A percentile compares a stretch with the other conserved stretches of the same genome.
phyloP scores from a whole-genome alignment of 1,140 invertebrate species.

The Diorhabda elongata region DNA sequence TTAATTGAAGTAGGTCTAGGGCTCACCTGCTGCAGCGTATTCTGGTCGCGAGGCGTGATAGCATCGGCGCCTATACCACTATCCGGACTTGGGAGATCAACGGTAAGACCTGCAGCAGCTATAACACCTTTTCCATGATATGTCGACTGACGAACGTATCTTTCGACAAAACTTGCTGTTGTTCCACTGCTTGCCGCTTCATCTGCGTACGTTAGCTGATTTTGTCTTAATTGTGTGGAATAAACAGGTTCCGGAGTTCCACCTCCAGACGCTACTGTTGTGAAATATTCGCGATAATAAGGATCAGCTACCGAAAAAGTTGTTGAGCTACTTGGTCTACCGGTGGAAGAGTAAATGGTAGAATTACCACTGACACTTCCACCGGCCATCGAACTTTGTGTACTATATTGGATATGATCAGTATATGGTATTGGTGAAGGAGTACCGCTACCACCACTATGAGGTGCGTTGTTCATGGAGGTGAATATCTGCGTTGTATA shows the following conservation, averaged over 20 bases:
- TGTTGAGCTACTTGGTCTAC: slow-evolving; percentile 38
- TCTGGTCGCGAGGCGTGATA: slow-evolving; percentile 83
- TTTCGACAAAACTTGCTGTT: slow-evolving; percentile 50
- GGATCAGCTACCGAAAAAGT: slow-evolving; percentile 48
- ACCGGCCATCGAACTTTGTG: slow-evolving; percentile 48
- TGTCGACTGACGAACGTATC: slow-evolving; percentile 54
- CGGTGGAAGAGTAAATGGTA: slow-evolving; percentile 33
- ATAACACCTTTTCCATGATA: slow-evolving; percentile 54
- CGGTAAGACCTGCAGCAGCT: slow-evolving; percentile 69
- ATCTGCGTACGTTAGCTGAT: slow-evolving; percentile 50
- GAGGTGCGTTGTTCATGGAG: slow-evolving; percentile 40
- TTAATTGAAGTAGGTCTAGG: slow-evolving; percentile 24
- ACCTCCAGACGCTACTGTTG: slow-evolving; percentile 45
- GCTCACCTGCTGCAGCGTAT: slow-evolving; percentile 81
- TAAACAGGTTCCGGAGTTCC: slow-evolving; percentile 50
- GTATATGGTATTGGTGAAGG: slow-evolving; percentile 57
- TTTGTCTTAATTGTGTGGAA: slow-evolving; percentile 52
- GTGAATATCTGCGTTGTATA: slow-evolving; percentile 51
- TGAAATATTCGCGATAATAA: slow-evolving; percentile 53
- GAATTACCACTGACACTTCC: slow-evolving; percentile 31
- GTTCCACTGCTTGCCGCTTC: slow-evolving; percentile 45
- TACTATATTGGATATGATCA: slow-evolving; percentile 52
- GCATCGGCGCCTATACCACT: slow-evolving; percentile 87
- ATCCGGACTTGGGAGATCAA: slow-evolving; percentile 88
- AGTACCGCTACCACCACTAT: slow-evolving; percentile 46